Base-by-base conservation (phyloP, 2,888 invertebrate species). In the Tiliacea citrago region DNA sequence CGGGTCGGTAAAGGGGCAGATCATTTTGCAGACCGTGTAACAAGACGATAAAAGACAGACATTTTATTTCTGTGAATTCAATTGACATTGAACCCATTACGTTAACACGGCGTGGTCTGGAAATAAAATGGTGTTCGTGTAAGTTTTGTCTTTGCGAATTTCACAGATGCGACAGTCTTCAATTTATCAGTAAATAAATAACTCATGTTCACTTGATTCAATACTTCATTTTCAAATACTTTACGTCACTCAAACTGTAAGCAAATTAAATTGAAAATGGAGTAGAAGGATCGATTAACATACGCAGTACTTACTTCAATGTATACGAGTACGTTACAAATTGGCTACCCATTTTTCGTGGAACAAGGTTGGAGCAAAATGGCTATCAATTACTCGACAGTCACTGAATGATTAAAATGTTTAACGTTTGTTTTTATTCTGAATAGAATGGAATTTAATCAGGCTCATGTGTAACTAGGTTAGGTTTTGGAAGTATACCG, bases 51-150 rank as follows among this genome's bases (percentile, higher is more conserved):
- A 29, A 45, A 29, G 47, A 29, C 39, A 62, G 18, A 58, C 21
- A 24, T 47, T 58, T 51, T 60, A 16, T 55, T 65, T 35, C 47
- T 35, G 57, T 68, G 42, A 75, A 68, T 65, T 42, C 39, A 75
- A 62, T 60, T 60, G 75, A 49, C 81, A 81, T 81, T 81, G 68
- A 75, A 63, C 35, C 29, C 49, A 75, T 58, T 58, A 68, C 13
- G 53, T 73, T 49, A 49, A 68, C 39, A 47, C 29, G 16, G 51
- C 29, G 21, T 47, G 21, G 16, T 62, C 75, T 53, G 51, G 35
- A 75, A 67, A 68, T 81, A 68, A 75, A 55, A 63, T 24, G 8
- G 4, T 35, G n/a, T 51, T 58, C 16, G 13, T 29, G 29, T 29
- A 58, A 29, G 63, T 55, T 61, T 12, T 35, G 49, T 51, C 49